Evolutionary conservation across 2,113 vertebrate species (phyloP).

Genomic region (Odontesthes bonariensis): DNA sequence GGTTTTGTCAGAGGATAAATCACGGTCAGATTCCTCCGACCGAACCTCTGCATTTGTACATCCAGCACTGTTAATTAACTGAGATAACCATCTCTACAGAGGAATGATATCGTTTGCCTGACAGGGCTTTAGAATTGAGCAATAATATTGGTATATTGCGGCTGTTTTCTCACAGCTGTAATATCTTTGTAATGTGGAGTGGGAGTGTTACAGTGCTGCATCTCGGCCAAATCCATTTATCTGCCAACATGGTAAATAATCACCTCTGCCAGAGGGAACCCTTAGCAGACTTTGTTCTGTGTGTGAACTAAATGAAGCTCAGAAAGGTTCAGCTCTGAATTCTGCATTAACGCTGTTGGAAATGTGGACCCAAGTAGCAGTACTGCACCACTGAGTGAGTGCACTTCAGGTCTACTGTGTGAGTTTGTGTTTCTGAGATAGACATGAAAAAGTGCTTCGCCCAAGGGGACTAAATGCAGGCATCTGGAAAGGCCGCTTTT

Average conservation of each 20-base stretch:
- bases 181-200: slow-evolving; percentile 31
- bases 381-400: slow-evolving; percentile 38
- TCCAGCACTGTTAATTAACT: slow-evolving; percentile 57
- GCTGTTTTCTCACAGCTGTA: slow-evolving; percentile 15
- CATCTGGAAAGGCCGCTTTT: slow-evolving; percentile 54
- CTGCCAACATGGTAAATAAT: slow-evolving; percentile 54
- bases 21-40: slow-evolving; percentile 24
- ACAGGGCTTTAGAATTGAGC: slow-evolving; percentile 26
- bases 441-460: slow-evolving; percentile 47
- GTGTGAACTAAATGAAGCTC: slow-evolving; percentile 59
- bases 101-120: slow-evolving; percentile 30
- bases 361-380: slow-evolving; percentile 43
- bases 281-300: slow-evolving; percentile 48
- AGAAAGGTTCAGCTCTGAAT: slow-evolving; percentile 38
- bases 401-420: slow-evolving; percentile 37
- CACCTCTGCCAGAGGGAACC: slow-evolving; percentile 49
- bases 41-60: slow-evolving; percentile 13
- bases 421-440: slow-evolving; percentile 25
- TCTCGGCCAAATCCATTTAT: slow-evolving; percentile 49
- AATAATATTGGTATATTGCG: slow-evolving; percentile 7
- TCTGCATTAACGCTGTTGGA: slow-evolving; percentile 48
- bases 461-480: slow-evolving; percentile 47
- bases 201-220: slow-evolving; percentile 21
- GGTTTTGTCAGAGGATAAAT: slow-evolving; percentile 40
- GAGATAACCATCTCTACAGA: slow-evolving; percentile 54